Percentiles rank a stretch among this genome's conserved stretches.
Evolutionary conservation across 2,113 vertebrate genomes (phyloP).

Genomic region (Chloroceryle aenea): DNA sequence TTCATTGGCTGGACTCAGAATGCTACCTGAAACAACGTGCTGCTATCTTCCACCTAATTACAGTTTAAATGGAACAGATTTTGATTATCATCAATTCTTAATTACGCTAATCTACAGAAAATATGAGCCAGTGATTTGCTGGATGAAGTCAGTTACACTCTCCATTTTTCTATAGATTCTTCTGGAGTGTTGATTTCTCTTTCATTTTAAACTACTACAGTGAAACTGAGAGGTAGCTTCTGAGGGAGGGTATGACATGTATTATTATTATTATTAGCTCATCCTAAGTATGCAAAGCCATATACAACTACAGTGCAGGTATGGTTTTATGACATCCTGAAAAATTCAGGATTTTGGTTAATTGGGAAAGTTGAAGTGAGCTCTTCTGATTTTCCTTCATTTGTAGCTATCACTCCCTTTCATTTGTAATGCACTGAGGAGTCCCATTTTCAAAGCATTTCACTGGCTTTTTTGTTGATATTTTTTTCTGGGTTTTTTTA

Average conservation of each 20-base stretch:
- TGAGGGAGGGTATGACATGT: background rate
- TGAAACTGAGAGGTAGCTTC: background rate
- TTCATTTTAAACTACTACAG: background rate
- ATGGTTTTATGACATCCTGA: background rate
- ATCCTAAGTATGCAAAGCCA: background rate
- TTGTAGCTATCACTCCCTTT: background rate
- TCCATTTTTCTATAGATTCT: background rate
- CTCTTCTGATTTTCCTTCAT: background rate
- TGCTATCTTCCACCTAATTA: background rate
- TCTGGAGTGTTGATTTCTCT: background rate
- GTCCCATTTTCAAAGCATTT: background rate
- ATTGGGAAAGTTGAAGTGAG: background rate
- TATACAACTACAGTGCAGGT: background rate
- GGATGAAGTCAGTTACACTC: background rate
- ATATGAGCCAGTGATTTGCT: background rate
- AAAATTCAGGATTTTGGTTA: background rate
- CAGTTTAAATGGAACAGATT: background rate
- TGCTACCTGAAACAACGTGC: background rate
- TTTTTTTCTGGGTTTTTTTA: background rate
- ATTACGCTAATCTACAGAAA: background rate
- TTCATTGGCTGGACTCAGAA: background rate
- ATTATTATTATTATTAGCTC: background rate
- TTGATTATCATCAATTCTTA: background rate
- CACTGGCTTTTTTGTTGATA: background rate
- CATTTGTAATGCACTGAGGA: background rate